Conservation (phyloP, 2,797 vertebrate genomes). For the Dryobates pubescens region DNA sequence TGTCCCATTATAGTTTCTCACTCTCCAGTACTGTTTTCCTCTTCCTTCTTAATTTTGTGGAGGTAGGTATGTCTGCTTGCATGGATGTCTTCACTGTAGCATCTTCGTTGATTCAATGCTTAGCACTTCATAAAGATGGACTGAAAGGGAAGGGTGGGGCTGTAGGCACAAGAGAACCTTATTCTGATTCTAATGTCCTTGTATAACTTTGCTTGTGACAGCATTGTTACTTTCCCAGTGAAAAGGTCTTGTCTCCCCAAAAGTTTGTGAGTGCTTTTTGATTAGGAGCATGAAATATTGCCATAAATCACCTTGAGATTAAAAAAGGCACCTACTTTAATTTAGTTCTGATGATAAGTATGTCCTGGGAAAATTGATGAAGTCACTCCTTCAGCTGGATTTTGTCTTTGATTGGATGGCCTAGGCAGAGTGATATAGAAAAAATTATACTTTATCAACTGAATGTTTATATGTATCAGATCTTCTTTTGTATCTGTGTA, state of each 20-base stretch:
- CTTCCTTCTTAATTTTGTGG: not conserved
- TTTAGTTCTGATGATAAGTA: conserved; percentile 52
- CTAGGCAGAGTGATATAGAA: not conserved
- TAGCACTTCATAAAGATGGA: not conserved
- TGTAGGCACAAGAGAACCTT: not conserved
- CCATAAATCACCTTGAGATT: conserved; percentile 50
- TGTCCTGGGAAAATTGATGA: conserved; percentile 11
- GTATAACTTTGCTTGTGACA: not conserved
- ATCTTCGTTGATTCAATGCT: not conserved
- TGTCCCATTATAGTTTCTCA: not conserved
- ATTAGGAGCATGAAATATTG: conserved; percentile 33
- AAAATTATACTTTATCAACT: conserved; percentile 5
- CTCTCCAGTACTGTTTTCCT: not conserved
- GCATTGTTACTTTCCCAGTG: not conserved
- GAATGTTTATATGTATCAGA: conserved; percentile 38
- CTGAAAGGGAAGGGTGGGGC: not conserved
- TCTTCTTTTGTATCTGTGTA: conserved; percentile 33
- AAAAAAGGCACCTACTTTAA: conserved; percentile 35
- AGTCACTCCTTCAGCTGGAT: conserved; percentile 5
- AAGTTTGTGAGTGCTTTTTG: conserved; percentile 36
- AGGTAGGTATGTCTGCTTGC: not conserved
- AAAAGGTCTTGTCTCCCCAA: not conserved
- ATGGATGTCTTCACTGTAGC: not conserved
- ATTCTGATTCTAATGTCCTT: not conserved
- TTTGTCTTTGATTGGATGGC: conserved; percentile 20